These are phyloP conservation scores for Pteronura brasiliensis DNA, from an alignment of 2,113 vertebrate species.

Conservation along the genomic window DNA sequence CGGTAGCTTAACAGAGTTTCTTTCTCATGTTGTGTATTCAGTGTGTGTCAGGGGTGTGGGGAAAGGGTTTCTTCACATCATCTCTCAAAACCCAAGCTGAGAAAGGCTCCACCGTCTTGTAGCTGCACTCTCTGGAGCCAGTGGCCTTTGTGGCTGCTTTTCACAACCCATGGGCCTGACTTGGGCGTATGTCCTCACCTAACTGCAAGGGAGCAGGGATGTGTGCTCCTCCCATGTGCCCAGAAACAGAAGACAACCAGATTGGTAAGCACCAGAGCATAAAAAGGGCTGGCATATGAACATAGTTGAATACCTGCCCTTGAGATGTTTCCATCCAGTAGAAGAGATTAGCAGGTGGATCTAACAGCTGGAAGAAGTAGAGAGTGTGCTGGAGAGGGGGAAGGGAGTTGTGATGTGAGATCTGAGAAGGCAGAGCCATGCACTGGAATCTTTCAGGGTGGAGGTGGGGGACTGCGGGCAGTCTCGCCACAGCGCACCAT, in stretches of 20 bases:
- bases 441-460: background rate
- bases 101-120: background rate
- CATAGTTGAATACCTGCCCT: background rate
- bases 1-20: background rate
- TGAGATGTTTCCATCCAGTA: background rate
- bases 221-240: background rate
- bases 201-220: background rate
- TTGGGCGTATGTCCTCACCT: background rate
- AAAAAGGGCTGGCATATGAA: background rate
- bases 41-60: background rate
- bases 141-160: background rate
- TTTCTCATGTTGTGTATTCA: background rate
- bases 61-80: background rate
- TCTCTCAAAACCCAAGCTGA: background rate
- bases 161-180: background rate
- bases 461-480: fast-evolving
- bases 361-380: background rate
- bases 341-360: background rate
- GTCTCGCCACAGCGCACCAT: no score
- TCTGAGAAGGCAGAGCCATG: background rate
- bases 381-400: background rate
- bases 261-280: background rate
- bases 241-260: background rate
- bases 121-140: background rate
- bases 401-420: background rate